Evolutionary conservation across 2,113 vertebrate genomes (phyloP).

Genomic region (Alouatta palliata): DNA sequence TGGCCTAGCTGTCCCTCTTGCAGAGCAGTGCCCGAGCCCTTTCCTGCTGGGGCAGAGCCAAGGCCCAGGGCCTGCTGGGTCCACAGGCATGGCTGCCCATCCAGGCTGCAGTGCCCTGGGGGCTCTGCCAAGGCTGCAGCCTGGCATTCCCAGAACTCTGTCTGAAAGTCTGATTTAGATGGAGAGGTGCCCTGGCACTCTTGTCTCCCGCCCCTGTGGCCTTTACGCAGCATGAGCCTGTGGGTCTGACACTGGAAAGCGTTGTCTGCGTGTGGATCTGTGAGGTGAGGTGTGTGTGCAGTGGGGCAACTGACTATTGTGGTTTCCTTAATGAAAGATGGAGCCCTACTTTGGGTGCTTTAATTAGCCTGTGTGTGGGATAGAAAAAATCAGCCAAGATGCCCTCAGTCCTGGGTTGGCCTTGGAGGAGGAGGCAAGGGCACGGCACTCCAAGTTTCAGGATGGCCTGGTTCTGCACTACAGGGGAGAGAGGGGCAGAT

Average conservation of each 20-base stretch:
- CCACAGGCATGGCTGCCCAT: not conserved
- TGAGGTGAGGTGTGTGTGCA: not conserved
- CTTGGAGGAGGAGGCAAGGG: not conserved
- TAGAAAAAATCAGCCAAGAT: not conserved
- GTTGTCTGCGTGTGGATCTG: not conserved
- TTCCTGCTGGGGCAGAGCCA: not conserved
- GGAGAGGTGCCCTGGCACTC: not conserved
- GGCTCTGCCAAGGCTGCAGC: slow-evolving; percentile 59
- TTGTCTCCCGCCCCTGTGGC: accelerated
- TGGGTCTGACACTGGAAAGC: not conserved
- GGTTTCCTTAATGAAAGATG: not conserved
- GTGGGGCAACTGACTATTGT: not conserved
- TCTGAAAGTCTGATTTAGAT: slow-evolving; percentile 35
- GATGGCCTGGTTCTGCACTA: not conserved
- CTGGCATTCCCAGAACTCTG: slow-evolving; percentile 18
- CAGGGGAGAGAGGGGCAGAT: not conserved
- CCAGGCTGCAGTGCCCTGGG: slow-evolving; percentile 28
- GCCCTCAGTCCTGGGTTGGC: not conserved
- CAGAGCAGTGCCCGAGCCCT: not conserved
- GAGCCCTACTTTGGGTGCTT: not conserved
- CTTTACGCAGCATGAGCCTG: not conserved
- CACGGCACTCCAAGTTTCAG: not conserved
- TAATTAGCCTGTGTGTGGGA: not conserved
- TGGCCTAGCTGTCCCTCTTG: not conserved
- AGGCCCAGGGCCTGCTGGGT: not conserved